A percentile compares a stretch with the other conserved stretches of the same genome.
Evolutionary conservation across 35 echinoderm and acorn worm genomes (phyloP).

Genomic region (Heliocidaris erythrogramma): DNA sequence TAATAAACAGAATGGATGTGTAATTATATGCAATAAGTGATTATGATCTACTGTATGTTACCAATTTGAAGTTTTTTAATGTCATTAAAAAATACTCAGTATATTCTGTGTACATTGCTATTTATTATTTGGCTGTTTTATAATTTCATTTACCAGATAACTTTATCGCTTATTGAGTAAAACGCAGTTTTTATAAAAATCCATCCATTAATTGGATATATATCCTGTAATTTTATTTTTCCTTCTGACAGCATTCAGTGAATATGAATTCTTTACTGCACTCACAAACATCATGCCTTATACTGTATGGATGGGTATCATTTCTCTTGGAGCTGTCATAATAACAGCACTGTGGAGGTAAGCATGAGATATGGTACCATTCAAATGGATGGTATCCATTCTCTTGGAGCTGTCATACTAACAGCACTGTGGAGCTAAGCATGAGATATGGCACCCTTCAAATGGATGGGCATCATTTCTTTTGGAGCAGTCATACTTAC

Average conservation of each 20-base stretch:
- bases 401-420: constrained; percentile 60
- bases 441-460: background rate
- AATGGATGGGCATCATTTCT: constrained; percentile 71
- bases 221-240: background rate
- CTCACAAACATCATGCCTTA: constrained; percentile 64
- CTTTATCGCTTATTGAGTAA: too few species aligned
- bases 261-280: constrained; percentile 60
- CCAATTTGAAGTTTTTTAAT: too few species aligned
- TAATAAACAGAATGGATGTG: too few species aligned
- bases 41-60: too few species aligned
- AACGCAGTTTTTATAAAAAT: too few species aligned
- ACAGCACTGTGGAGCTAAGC: constrained; percentile 73
- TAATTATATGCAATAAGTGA: too few species aligned
- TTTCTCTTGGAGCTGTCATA: constrained; percentile 69
- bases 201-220: too few species aligned
- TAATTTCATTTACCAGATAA: too few species aligned
- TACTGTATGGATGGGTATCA: constrained; percentile 75
- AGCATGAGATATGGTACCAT: background rate
- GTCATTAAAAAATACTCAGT: too few species aligned
- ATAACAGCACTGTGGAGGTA: constrained; percentile 69
- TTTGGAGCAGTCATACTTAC: constrained; percentile 55
- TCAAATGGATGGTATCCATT: constrained; percentile 64
- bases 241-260: constrained; percentile 58
- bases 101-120: too few species aligned
- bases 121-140: too few species aligned